Percentiles rank a stretch among this genome's conserved stretches.
These are phyloP conservation scores for Ptychoptera contaminata DNA, from an alignment of 2,888 invertebrate species.

Conservation along the genomic window DNA sequence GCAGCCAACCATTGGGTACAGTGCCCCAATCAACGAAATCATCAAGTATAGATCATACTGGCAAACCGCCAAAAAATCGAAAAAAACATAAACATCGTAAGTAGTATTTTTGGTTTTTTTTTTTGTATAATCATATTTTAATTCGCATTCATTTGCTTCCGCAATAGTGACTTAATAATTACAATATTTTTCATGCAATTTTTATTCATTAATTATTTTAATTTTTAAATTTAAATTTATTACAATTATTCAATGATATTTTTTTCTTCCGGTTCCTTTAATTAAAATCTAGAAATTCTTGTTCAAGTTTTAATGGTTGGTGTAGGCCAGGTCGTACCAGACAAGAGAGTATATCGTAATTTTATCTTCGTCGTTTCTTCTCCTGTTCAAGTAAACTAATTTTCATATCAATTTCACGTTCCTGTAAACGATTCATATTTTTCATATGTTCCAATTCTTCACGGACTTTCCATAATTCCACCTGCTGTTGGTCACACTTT, in stretches of 20 bases:
- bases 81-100: conserved; percentile 29
- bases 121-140: conserved; percentile 1
- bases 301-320: too few relatives aligned
- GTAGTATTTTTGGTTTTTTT: conserved; percentile 23
- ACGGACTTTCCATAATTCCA: conserved; percentile 23
- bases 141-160: too few relatives aligned
- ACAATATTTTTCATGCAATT: too few relatives aligned
- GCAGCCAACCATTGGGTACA: conserved; percentile 21
- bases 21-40: conserved; percentile 19
- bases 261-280: too few relatives aligned
- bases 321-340: too few relatives aligned
- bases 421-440: conserved; percentile 24
- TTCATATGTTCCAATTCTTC: conserved; percentile 26
- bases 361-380: background rate
- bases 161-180: too few relatives aligned
- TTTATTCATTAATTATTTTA: too few relatives aligned
- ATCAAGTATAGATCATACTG: conserved; percentile 16
- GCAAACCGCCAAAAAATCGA: conserved; percentile 21
- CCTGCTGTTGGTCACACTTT: conserved; percentile 23
- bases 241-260: too few relatives aligned
- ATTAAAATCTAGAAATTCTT: too few relatives aligned
- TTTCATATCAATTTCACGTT: conserved; percentile 26
- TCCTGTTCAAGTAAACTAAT: conserved; percentile 24
- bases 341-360: too few relatives aligned
- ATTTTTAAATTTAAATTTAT: too few relatives aligned